A percentile compares a stretch with the other conserved stretches of the same genome.
Evolutionary conservation across 2,888 invertebrate genomes (phyloP).

Genomic region (Tortrix viridana): DNA sequence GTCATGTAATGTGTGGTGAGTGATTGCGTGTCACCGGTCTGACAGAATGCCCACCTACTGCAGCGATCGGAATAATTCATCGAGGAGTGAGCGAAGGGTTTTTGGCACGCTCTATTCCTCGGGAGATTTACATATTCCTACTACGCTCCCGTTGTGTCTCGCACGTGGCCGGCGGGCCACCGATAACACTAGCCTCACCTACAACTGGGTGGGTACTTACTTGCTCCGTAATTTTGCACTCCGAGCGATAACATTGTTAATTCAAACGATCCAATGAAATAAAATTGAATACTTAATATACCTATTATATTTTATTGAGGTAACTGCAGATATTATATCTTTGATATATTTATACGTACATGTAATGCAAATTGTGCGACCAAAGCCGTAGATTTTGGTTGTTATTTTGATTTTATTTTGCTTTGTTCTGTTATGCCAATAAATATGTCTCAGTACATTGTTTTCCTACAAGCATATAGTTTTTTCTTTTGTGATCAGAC

Average conservation of each 20-base stretch:
- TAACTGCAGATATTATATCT: not conserved
- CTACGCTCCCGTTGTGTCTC: slow-evolving; percentile 56
- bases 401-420: no score
- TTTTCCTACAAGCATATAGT: no score
- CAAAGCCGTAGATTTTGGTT: not conserved
- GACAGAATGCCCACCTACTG: slow-evolving; percentile 47
- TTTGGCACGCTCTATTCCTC: slow-evolving; percentile 59
- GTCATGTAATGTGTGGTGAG: slow-evolving; percentile 47
- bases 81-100: slow-evolving; percentile 55
- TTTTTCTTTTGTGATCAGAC: no score
- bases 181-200: slow-evolving; percentile 29
- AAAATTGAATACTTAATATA: slow-evolving; percentile 20
- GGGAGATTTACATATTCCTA: slow-evolving; percentile 67
- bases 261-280: slow-evolving; percentile 17
- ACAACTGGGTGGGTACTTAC: slow-evolving; percentile 6
- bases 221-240: slow-evolving; percentile 19
- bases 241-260: slow-evolving; percentile 20
- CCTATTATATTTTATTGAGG: not conserved
- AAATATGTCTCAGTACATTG: no score
- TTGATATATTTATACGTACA: slow-evolving; percentile 7
- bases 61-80: slow-evolving; percentile 55
- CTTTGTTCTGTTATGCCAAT: not conserved
- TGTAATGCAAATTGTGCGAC: not conserved
- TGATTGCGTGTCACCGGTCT: slow-evolving; percentile 43
- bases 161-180: slow-evolving; percentile 57